phyloP scores from a whole-genome alignment of 2,888 invertebrate genomes.

The Caenorhabditis plicata region DNA sequence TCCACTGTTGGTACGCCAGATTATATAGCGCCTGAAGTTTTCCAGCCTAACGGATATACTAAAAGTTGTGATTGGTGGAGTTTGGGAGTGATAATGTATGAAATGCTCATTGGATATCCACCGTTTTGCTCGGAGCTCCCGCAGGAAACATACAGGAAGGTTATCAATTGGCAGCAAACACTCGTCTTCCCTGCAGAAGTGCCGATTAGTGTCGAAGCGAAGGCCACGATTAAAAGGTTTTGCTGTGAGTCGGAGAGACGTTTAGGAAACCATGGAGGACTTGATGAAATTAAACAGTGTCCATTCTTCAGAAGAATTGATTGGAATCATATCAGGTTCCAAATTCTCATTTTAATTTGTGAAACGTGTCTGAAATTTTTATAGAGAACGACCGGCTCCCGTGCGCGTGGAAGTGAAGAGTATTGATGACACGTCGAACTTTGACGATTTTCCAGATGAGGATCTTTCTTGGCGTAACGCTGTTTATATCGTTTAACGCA shows the following conservation, averaged over 20 bases:
- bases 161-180: constrained; percentile 99
- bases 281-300: constrained; percentile 87
- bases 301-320: constrained; percentile 92
- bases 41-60: constrained; percentile 89
- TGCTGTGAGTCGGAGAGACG: constrained; percentile 94
- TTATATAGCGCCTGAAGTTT: constrained; percentile 99
- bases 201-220: constrained; percentile 94
- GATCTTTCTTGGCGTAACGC: constrained; percentile 95
- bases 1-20: constrained; percentile 88
- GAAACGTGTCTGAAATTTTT: constrained; percentile 20
- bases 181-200: constrained; percentile 97
- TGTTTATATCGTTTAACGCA: background rate
- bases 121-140: constrained; percentile 99
- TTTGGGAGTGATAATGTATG: constrained; percentile 99
- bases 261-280: constrained; percentile 80
- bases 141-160: constrained; percentile 92
- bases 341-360: background rate
- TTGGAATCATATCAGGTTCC: constrained; percentile 91
- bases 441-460: constrained; percentile 99
- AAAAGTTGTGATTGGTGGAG: constrained; percentile 99
- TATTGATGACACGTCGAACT: constrained; percentile 99
- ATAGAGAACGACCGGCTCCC: constrained; percentile 87
- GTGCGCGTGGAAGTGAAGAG: constrained; percentile 95
- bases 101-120: constrained; percentile 99
- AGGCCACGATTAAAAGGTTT: constrained; percentile 71